Base-by-base conservation (phyloP, 2,888 invertebrate genomes). In the Eristalis intricaria region DNA sequence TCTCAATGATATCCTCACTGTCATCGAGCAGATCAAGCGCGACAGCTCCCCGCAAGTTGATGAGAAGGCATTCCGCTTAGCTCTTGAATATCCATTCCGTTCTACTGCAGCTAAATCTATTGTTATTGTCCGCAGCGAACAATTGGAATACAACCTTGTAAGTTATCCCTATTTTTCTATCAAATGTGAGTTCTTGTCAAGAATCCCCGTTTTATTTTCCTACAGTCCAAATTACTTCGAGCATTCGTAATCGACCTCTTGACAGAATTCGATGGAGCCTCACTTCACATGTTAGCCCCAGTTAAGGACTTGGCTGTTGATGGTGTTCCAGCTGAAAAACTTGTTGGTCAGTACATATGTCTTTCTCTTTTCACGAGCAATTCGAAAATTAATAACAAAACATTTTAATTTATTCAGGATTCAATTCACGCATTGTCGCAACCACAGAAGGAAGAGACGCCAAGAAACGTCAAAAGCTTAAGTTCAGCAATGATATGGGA, bases 81-180 rank as follows among this genome's bases (percentile, higher is more conserved):
- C 96, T 0, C 90, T 95, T 15, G 92, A 95, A 0, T 96, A 96
- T 92, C 97, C 97, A 0, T 96, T 96, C 94, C 94, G 98, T 86
- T 94, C 96, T 0, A 96, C 95, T 1, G 96, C 97, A 0, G 94
- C 96, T 61, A 97, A 97, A 91, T 95, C 95, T 71, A 94, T 96
- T 88, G 93, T 98, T 90, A 95, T 94, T 60, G 94, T 97, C 0
- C 94, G 95, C 32, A 95, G 95, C 15, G 94, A 94, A 29, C 92
- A 94, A 0, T 96, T 97, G 91, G 94, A 94, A 89, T 92, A 94
- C 61, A 92, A 92, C 82, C 89, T 91, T 90, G 92, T 92, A 89
- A 88, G 90, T 89, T 15, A 0, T 13, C 38, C 13, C 38, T 2
- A 40, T 23, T 75, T 50, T 66, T 8, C 1, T 76, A 32, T 8